phyloP scores from a whole-genome alignment of 2,888 invertebrate genomes.

The Teleogryllus oceanicus region DNA sequence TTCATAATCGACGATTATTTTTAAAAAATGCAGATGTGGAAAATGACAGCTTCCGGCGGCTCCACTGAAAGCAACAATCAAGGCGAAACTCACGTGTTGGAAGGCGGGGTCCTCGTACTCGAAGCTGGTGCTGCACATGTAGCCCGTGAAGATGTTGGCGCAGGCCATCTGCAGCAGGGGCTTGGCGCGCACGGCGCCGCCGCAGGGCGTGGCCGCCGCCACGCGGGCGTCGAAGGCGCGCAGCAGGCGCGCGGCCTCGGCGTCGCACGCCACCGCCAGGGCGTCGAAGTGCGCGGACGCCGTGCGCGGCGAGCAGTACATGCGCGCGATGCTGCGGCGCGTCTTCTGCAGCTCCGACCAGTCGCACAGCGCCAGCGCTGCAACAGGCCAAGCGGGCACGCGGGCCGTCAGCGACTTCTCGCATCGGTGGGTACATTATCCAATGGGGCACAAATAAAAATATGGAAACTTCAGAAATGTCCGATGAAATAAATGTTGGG shows the following conservation, averaged over 20 bases:
- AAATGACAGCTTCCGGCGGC: neutral
- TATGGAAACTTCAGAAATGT: no score
- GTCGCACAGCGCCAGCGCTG: slow-evolving; percentile 83
- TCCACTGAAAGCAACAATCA: neutral
- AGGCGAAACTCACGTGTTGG: slow-evolving; percentile 48
- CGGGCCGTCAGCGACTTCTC: no score
- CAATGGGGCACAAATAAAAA: no score
- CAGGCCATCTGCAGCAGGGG: slow-evolving; percentile 68
- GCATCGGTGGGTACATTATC: no score
- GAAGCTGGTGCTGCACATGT: slow-evolving; percentile 81
- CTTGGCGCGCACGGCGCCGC: slow-evolving; percentile 57
- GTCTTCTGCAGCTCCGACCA: slow-evolving; percentile 81
- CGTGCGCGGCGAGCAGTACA: slow-evolving; percentile 75
- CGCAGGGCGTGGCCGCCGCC: slow-evolving; percentile 37
- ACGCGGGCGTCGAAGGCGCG: slow-evolving; percentile 53
- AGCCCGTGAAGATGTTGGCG: slow-evolving; percentile 80
- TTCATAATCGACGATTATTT: no score
- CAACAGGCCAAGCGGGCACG: slow-evolving; percentile 40
- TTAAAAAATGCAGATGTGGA: neutral
- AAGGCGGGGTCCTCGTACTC: slow-evolving; percentile 67
- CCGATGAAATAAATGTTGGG: no score
- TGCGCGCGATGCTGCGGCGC: slow-evolving; percentile 71
- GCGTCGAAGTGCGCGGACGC: slow-evolving; percentile 67
- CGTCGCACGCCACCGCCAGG: slow-evolving; percentile 66
- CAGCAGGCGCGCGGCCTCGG: slow-evolving; percentile 63